A percentile compares a stretch with the other conserved stretches of the same genome.
Conservation (phyloP, 2,113 vertebrate species). For the Nycticorax nycticorax region DNA sequence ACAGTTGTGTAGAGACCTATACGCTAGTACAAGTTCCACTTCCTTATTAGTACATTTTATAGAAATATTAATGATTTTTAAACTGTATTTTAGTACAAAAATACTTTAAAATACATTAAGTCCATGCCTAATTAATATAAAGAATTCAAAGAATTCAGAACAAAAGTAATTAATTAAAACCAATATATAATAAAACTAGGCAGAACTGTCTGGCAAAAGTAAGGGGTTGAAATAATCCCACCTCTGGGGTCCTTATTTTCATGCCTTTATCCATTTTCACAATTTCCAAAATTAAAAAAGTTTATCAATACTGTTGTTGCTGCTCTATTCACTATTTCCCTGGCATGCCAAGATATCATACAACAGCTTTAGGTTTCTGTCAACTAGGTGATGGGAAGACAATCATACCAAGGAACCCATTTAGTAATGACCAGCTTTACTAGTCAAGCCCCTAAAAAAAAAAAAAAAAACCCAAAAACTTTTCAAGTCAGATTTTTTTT, state of each 20-base stretch:
- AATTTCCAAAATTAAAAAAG: neutral
- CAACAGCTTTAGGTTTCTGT: neutral
- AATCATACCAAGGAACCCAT: neutral
- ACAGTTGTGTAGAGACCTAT: neutral
- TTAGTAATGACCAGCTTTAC: neutral
- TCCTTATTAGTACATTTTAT: neutral
- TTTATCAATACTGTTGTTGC: neutral
- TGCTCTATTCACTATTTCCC: neutral
- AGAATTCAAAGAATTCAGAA: neutral
- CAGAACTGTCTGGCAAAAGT: neutral
- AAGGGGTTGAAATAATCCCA: neutral
- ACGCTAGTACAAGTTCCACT: neutral
- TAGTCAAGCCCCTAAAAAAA: neutral
- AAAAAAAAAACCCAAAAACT: neutral
- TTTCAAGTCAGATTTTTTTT: neutral
- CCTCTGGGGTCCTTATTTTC: neutral
- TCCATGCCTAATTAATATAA: neutral
- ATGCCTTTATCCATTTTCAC: neutral
- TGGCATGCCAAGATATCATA: neutral
- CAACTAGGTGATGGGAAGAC: neutral
- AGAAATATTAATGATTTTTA: neutral
- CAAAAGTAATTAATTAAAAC: neutral
- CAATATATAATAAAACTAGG: neutral
- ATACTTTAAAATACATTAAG: neutral
- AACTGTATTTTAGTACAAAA: neutral